These are phyloP conservation scores for Phasianus colchicus DNA, from an alignment of 2,113 vertebrate species.

Conservation along the genomic window DNA sequence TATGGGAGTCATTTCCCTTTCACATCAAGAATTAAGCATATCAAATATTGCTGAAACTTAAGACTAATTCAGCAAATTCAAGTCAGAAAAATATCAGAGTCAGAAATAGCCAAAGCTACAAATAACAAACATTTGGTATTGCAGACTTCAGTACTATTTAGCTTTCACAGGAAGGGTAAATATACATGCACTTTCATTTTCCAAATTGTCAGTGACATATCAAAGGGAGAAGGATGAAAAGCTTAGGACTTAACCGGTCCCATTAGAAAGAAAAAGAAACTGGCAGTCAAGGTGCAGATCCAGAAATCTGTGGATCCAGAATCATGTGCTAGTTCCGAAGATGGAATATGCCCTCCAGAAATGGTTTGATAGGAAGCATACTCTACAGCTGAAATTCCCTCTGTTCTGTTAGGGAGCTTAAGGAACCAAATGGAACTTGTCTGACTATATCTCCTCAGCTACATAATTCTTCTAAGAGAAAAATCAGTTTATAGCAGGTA, in stretches of 20 bases:
- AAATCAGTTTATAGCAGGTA: neutral
- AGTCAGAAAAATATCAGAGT: neutral
- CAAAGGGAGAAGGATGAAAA: neutral
- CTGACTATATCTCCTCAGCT: neutral
- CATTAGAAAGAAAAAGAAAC: neutral
- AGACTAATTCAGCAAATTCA: neutral
- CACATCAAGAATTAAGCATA: neutral
- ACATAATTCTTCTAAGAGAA: neutral
- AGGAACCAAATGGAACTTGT: neutral
- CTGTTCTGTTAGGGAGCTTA: neutral
- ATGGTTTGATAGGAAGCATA: neutral
- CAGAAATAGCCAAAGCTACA: neutral
- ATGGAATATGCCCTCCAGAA: neutral
- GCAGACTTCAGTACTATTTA: neutral
- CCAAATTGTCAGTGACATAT: neutral
- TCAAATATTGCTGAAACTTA: neutral
- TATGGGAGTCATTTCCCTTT: neutral
- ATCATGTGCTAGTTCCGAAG: neutral
- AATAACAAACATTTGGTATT: neutral
- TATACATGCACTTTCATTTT: neutral
- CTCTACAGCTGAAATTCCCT: neutral
- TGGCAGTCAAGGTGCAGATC: neutral
- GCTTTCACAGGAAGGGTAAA: neutral
- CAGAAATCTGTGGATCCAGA: neutral
- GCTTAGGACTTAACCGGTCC: neutral